These are phyloP conservation scores for Lasioglossum malachurum DNA, from an alignment of 2,888 invertebrate species.

Conservation along the genomic window DNA sequence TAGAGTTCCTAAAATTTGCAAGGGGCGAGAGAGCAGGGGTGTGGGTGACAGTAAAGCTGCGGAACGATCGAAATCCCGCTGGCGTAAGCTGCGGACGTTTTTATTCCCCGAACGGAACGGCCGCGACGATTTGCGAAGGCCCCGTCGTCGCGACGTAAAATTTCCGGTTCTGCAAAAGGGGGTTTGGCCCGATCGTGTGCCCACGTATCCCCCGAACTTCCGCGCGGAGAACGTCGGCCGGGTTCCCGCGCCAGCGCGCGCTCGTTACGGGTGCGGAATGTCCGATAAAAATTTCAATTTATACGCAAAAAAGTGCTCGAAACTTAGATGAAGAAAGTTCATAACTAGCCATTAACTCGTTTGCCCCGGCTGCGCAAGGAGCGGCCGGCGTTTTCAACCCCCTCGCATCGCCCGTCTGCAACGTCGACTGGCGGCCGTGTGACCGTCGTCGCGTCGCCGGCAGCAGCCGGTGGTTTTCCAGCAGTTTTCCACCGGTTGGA, in stretches of 20 bases:
- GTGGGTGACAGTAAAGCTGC: background rate
- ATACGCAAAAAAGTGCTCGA: constrained; percentile 76
- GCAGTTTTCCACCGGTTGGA: background rate
- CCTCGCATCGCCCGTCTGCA: background rate
- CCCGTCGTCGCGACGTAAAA: background rate
- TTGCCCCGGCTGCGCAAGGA: constrained; percentile 52
- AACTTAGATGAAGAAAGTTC: constrained; percentile 80
- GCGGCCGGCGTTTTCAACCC: constrained; percentile 38
- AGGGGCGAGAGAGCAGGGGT: background rate
- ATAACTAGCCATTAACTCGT: constrained; percentile 79
- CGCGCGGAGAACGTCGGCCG: constrained; percentile 26
- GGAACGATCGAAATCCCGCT: background rate
- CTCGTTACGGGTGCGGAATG: constrained; percentile 72
- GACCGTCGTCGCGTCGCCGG: constrained; percentile 10
- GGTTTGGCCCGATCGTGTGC: constrained; percentile 14
- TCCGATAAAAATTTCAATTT: constrained; percentile 80
- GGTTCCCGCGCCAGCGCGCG: constrained; percentile 35
- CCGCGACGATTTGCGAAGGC: background rate
- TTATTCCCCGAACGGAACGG: background rate
- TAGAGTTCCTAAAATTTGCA: background rate
- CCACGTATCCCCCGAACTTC: constrained; percentile 37
- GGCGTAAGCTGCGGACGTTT: background rate
- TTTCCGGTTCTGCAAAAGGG: background rate
- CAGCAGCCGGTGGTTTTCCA: background rate
- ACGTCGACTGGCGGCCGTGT: background rate